Percentiles rank a stretch among this genome's conserved stretches.
phyloP scores from a whole-genome alignment of 2,797 vertebrate species.

The Manis javanica region DNA sequence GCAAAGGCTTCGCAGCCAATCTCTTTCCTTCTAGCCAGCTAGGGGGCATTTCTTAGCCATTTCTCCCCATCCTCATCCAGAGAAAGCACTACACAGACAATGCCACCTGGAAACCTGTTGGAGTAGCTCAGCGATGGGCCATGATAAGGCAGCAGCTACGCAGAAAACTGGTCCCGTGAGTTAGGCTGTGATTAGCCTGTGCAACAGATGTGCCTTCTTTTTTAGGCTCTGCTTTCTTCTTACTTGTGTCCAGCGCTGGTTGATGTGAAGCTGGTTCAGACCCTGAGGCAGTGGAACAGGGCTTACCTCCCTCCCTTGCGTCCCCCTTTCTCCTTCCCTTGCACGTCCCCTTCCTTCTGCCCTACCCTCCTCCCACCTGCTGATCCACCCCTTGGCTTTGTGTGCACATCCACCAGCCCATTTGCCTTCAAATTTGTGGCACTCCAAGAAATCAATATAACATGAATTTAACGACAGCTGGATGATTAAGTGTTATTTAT shows the following conservation, averaged over 20 bases:
- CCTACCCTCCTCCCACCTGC: not conserved
- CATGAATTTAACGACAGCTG: conserved; percentile 80
- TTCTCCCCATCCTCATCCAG: conserved; percentile 15
- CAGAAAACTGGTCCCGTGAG: not conserved
- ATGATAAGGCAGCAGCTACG: not conserved
- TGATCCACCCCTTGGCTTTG: conserved; percentile 57
- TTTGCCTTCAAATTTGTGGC: conserved; percentile 54
- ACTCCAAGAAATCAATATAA: conserved; percentile 47
- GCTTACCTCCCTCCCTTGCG: not conserved
- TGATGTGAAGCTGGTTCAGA: not conserved
- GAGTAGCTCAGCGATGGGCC: not conserved
- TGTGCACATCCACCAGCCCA: conserved; percentile 33
- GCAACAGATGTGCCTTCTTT: not conserved
- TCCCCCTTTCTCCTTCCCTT: not conserved
- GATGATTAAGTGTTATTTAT: conserved; percentile 81
- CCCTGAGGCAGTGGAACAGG: not conserved
- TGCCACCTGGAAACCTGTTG: conserved; percentile 75
- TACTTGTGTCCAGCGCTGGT: not conserved
- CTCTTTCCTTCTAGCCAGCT: conserved; percentile 67
- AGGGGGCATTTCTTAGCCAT: conserved; percentile 65
- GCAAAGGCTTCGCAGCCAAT: conserved; percentile 46
- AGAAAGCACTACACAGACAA: conserved; percentile 32
- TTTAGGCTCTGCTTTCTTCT: not conserved
- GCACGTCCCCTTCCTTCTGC: not conserved
- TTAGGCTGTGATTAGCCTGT: not conserved